A percentile compares a stretch with the other conserved stretches of the same genome.
Evolutionary conservation across 2,888 invertebrate genomes (phyloP).

Genomic region (Agrotis exclamationis): DNA sequence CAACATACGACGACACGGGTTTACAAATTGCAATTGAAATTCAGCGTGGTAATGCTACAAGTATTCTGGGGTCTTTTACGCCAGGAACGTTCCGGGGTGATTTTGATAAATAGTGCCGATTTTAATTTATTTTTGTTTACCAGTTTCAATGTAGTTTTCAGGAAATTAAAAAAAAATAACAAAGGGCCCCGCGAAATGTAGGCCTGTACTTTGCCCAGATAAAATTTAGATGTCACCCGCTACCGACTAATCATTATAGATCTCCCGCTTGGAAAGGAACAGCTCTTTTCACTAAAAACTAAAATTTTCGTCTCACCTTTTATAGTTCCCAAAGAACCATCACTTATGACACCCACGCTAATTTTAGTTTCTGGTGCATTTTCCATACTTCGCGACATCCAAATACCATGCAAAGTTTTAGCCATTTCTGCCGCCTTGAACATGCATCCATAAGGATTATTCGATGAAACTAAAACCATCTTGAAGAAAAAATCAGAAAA

Average conservation of each 20-base stretch:
- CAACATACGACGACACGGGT: no score
- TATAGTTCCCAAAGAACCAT: constrained; percentile 82
- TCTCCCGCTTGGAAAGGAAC: background rate
- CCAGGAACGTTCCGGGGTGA: no score
- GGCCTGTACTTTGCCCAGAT: no score
- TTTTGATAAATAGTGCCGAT: no score
- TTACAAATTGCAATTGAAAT: no score
- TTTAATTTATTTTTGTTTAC: no score
- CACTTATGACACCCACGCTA: constrained; percentile 83
- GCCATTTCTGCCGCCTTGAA: constrained; percentile 78
- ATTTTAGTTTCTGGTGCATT: constrained; percentile 64
- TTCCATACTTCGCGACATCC: constrained; percentile 71
- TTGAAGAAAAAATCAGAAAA: constrained; percentile 8
- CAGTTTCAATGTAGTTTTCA: no score
- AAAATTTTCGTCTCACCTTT: constrained; percentile 75
- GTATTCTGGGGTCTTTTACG: no score
- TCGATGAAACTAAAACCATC: constrained; percentile 58
- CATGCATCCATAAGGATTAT: constrained; percentile 83
- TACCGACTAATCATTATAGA: background rate
- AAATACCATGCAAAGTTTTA: constrained; percentile 76
- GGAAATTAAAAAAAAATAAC: no score
- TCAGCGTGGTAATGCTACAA: no score
- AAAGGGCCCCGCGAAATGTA: no score
- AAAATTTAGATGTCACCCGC: no score
- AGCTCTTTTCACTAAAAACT: background rate